phyloP scores from a whole-genome alignment of 2,113 vertebrate genomes.

The Centropus unirufus region DNA sequence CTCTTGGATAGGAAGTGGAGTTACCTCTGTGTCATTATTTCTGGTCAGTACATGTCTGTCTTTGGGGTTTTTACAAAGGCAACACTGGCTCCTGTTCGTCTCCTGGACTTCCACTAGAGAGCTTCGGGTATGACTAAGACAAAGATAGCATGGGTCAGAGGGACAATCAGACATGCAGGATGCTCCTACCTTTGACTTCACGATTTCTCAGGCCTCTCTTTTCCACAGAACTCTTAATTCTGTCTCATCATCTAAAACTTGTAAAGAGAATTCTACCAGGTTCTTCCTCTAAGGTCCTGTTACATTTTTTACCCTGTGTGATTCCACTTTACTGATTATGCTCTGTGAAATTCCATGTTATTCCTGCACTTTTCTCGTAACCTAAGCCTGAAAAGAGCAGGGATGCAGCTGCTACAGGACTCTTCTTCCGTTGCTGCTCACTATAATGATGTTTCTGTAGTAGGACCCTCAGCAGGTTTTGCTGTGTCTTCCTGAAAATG shows the following conservation, averaged over 20 bases:
- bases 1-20: neutral
- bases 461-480: neutral
- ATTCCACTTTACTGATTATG: accelerated
- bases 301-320: neutral
- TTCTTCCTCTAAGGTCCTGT: neutral
- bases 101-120: neutral
- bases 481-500: neutral
- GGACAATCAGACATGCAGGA: neutral
- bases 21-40: neutral
- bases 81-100: neutral
- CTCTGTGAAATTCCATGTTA: neutral
- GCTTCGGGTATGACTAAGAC: neutral
- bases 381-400: neutral
- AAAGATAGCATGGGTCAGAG: neutral
- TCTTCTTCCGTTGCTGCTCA: neutral
- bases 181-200: neutral
- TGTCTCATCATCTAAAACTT: neutral
- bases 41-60: neutral
- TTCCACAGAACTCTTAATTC: neutral
- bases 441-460: neutral
- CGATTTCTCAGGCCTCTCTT: neutral
- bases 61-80: neutral
- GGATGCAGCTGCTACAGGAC: neutral
- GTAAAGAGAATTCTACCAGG: neutral
- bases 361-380: neutral